Conservation (phyloP, 2,113 vertebrate genomes). For the Tachysurus fulvidraco region DNA sequence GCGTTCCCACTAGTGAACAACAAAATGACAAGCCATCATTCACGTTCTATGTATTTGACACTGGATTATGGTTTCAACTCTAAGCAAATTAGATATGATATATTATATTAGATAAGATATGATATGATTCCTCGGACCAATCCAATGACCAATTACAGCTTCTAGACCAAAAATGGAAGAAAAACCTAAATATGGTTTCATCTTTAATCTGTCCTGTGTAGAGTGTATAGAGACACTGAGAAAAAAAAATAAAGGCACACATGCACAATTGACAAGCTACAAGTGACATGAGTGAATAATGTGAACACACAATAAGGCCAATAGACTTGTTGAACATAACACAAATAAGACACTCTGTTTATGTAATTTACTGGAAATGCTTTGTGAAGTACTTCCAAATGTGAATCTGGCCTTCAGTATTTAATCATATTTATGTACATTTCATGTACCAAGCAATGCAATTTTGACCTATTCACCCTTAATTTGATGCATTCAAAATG, state of each 20-base stretch:
- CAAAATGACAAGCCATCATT: neutral
- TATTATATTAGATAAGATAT: neutral
- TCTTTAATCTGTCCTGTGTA: neutral
- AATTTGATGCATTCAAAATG: neutral
- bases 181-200: neutral
- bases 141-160: neutral
- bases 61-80: neutral
- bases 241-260: neutral
- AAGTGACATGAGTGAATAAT: neutral
- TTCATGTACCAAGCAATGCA: neutral
- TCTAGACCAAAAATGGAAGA: neutral
- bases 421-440: neutral
- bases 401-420: neutral
- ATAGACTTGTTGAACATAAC: neutral
- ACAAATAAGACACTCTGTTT: neutral
- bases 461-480: neutral
- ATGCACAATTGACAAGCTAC: neutral
- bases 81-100: neutral
- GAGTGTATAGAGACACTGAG: neutral
- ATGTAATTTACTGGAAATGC: neutral
- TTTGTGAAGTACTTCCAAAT: neutral
- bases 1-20: neutral
- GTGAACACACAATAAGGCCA: neutral
- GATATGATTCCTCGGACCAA: neutral
- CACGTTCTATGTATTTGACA: neutral